Evolutionary conservation across 2,888 invertebrate species (phyloP).

Genomic region (Dryococelus australis): DNA sequence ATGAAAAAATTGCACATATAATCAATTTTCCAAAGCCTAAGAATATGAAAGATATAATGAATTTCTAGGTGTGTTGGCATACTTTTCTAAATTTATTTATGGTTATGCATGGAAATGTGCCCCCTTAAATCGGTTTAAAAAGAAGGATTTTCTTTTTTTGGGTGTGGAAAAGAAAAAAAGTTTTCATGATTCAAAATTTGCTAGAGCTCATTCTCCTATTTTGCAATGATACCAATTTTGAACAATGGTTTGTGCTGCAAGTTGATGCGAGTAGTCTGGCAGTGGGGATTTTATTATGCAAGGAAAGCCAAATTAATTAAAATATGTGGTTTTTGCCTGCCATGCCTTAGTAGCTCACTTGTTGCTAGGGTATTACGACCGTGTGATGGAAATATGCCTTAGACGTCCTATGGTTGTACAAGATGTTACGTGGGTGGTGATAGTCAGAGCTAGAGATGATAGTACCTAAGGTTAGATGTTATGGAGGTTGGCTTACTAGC

Average conservation of each 20-base stretch:
- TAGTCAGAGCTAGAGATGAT: too few relatives aligned
- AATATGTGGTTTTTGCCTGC: neutral
- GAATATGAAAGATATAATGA: neutral
- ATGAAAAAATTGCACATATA: neutral
- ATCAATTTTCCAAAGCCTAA: neutral
- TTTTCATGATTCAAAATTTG: neutral
- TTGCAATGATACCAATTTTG: neutral
- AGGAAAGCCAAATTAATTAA: too few relatives aligned
- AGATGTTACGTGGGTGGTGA: too few relatives aligned
- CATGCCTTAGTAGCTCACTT: too few relatives aligned
- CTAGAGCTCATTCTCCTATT: neutral
- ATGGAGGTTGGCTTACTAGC: too few relatives aligned
- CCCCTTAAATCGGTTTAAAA: neutral
- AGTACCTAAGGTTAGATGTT: too few relatives aligned
- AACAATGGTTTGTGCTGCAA: neutral
- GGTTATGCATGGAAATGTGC: neutral
- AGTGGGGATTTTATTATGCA: neutral
- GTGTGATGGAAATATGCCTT: too few relatives aligned
- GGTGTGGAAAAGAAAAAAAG: neutral
- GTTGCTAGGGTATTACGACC: too few relatives aligned
- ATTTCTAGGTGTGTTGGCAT: neutral
- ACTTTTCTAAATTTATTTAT: neutral
- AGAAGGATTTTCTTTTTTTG: neutral
- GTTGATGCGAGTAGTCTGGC: neutral
- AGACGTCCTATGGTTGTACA: too few relatives aligned